phyloP scores from a whole-genome alignment of 1,140 invertebrate genomes.

The Cecropterus lyciades region DNA sequence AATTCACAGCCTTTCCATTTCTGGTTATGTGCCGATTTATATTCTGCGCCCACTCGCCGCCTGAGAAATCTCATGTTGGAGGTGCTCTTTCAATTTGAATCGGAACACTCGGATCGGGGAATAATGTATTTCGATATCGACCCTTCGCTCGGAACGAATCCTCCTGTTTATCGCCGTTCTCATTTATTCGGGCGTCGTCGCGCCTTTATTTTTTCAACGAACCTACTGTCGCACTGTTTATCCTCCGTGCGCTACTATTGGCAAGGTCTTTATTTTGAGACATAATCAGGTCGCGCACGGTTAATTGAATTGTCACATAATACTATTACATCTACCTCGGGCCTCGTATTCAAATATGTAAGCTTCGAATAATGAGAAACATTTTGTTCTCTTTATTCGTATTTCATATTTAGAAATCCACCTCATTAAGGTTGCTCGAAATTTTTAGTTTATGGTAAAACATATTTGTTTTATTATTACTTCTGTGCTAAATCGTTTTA shows the following conservation, averaged over 20 bases:
- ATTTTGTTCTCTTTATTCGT: not conserved
- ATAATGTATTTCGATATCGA: constrained; percentile 84
- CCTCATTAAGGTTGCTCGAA: no score
- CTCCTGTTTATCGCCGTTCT: constrained; percentile 82
- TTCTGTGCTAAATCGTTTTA: no score
- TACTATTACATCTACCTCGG: constrained; percentile 38
- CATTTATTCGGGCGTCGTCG: constrained; percentile 82
- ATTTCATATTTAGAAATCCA: not conserved
- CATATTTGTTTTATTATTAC: no score
- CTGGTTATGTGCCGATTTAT: constrained; percentile 83
- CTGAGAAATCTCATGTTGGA: constrained; percentile 83
- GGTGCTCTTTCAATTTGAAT: constrained; percentile 85
- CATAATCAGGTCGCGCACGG: constrained; percentile 64
- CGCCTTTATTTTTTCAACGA: constrained; percentile 82
- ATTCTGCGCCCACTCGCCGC: constrained; percentile 82
- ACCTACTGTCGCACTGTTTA: constrained; percentile 74
- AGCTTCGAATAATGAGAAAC: not conserved
- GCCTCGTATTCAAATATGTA: constrained; percentile 16
- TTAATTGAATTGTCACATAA: constrained; percentile 77
- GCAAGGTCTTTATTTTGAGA: constrained; percentile 74
- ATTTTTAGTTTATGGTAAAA: no score
- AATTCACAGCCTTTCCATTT: constrained; percentile 79
- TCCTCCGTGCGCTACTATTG: constrained; percentile 71
- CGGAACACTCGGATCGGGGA: constrained; percentile 83
- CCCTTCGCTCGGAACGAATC: constrained; percentile 78